Evolutionary conservation across 2,113 vertebrate genomes (phyloP).

Genomic region (Bujurquina vittata): DNA sequence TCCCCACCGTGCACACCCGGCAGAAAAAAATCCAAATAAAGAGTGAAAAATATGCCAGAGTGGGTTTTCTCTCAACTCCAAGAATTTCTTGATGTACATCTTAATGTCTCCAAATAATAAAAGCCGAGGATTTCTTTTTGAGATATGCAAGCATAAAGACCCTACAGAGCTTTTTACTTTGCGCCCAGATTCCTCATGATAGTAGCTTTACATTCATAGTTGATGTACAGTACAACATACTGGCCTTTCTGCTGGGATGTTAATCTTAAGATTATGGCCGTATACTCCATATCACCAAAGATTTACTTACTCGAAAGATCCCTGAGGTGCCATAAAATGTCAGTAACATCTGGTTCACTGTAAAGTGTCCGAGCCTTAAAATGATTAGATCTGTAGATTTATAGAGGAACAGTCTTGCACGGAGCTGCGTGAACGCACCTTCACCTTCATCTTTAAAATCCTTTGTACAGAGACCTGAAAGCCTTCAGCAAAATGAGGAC

Average conservation of each 20-base stretch:
- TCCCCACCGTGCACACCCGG: conserved; percentile 52
- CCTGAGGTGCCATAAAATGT: conserved; percentile 25
- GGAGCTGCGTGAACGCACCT: neutral
- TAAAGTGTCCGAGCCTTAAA: conserved; percentile 5
- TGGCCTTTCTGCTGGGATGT: conserved; percentile 17
- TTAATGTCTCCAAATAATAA: conserved; percentile 34
- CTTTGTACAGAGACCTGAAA: neutral
- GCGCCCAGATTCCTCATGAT: neutral
- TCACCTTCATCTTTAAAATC: conserved; percentile 11
- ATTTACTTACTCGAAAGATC: conserved; percentile 21
- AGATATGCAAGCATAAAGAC: neutral
- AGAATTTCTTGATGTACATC: conserved; percentile 17
- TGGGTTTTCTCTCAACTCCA: conserved; percentile 23
- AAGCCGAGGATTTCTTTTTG: conserved; percentile 19
- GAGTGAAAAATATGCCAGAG: conserved; percentile 33
- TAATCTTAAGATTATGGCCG: conserved; percentile 12
- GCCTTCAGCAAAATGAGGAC: neutral
- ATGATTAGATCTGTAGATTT: conserved; percentile 44
- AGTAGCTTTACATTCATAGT: conserved; percentile 12
- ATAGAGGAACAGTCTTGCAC: neutral
- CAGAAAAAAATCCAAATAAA: conserved; percentile 45
- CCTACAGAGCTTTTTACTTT: conserved; percentile 14
- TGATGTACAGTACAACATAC: neutral
- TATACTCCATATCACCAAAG: conserved; percentile 13
- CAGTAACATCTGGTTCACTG: conserved; percentile 44